phyloP scores from a whole-genome alignment of 2,888 invertebrate genomes.

The Galeruca laticollis region DNA sequence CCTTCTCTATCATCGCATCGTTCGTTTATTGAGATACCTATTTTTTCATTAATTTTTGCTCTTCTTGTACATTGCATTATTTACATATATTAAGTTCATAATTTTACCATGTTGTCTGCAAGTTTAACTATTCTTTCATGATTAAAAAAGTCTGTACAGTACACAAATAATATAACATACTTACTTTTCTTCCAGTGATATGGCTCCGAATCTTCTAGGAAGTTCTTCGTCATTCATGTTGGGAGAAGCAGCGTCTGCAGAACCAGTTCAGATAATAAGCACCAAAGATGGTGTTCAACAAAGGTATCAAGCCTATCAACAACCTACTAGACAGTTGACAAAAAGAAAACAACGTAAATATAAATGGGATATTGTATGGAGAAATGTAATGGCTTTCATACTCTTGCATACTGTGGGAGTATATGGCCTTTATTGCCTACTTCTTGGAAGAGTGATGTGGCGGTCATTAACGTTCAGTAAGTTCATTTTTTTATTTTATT shows the following conservation, averaged over 20 bases:
- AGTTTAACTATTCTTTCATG: too few species aligned
- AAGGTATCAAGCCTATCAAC: constrained; percentile 37
- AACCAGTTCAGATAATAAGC: constrained; percentile 55
- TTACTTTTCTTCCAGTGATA: constrained; percentile 54
- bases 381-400: constrained; percentile 80
- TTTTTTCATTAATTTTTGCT: too few species aligned
- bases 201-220: constrained; percentile 75
- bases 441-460: constrained; percentile 59
- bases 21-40: too few species aligned
- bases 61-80: too few species aligned
- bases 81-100: too few species aligned
- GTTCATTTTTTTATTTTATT: constrained; percentile 55
- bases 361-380: constrained; percentile 81
- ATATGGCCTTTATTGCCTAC: constrained; percentile 74
- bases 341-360: constrained; percentile 45
- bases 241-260: constrained; percentile 60
- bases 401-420: constrained; percentile 77
- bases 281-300: constrained; percentile 40
- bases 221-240: constrained; percentile 70
- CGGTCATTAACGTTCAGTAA: constrained; percentile 72
- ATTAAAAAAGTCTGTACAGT: too few species aligned
- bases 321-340: constrained; percentile 26
- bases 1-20: too few species aligned
- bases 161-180: neutral
- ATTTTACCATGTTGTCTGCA: too few species aligned